These are phyloP conservation scores for Diorhabda sublineata DNA, from an alignment of 1,140 invertebrate species.

Conservation along the genomic window DNA sequence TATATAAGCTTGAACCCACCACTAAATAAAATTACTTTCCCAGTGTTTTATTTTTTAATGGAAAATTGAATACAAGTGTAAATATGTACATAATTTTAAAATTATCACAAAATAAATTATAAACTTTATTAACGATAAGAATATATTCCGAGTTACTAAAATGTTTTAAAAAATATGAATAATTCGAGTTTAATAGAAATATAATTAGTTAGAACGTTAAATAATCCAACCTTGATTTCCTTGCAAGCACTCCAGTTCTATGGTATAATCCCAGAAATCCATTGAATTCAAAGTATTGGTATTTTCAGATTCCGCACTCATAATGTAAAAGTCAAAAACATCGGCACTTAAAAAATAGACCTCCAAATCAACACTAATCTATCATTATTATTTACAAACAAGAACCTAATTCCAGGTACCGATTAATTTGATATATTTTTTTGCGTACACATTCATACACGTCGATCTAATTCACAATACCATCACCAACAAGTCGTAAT, in stretches of 20 bases:
- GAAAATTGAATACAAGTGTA: too few relatives aligned
- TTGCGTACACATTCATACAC: too few relatives aligned
- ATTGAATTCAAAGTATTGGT: slow-evolving; percentile 56
- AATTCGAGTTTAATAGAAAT: neutral
- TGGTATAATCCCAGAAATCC: slow-evolving; percentile 77
- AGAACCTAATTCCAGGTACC: too few relatives aligned
- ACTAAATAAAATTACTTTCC: too few relatives aligned
- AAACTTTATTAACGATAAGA: too few relatives aligned
- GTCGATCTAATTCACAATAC: neutral
- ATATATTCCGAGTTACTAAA: neutral
- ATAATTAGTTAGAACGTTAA: neutral
- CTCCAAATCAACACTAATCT: neutral
- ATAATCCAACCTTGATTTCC: slow-evolving; percentile 60
- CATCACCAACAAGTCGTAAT: neutral
- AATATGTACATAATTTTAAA: too few relatives aligned
- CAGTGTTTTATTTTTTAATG: too few relatives aligned
- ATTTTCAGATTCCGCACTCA: slow-evolving; percentile 24
- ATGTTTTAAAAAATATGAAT: neutral
- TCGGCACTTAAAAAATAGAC: neutral
- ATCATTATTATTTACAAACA: too few relatives aligned
- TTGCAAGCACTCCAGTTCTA: slow-evolving; percentile 72
- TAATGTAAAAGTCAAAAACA: slow-evolving; percentile 6
- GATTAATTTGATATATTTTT: too few relatives aligned
- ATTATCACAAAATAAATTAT: too few relatives aligned
- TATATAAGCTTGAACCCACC: too few relatives aligned